Conservation (phyloP, 2,888 invertebrate species). For the Icerya purchasi region DNA sequence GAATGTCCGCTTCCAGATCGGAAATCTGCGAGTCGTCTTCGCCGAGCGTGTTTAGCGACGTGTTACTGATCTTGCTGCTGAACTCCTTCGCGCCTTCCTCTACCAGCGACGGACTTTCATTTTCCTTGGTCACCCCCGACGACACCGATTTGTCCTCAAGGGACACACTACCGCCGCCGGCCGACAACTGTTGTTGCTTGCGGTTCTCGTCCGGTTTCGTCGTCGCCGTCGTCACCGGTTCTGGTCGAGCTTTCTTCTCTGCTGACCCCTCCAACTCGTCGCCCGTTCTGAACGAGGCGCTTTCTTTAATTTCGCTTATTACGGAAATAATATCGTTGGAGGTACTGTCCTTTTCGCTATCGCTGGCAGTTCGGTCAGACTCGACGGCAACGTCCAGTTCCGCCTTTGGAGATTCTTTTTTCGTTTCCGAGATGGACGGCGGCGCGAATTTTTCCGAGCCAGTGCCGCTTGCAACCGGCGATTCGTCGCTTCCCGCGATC, state of each 20-base stretch:
- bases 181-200: no score
- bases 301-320: background rate
- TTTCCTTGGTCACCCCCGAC: background rate
- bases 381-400: constrained; percentile 6
- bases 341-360: constrained; percentile 8
- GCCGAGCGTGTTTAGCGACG: constrained; percentile 9
- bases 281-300: background rate
- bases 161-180: no score
- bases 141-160: background rate
- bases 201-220: background rate
- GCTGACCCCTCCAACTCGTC: background rate
- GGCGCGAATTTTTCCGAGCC: no score
- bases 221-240: background rate
- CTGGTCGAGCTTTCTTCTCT: background rate
- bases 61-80: constrained; percentile 11
- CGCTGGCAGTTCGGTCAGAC: constrained; percentile 1
- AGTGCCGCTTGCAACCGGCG: no score
- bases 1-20: constrained; percentile 4
- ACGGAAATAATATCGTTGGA: constrained; percentile 9
- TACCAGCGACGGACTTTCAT: background rate
- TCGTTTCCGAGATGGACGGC: no score
- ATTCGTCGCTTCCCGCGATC: no score
- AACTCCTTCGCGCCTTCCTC: constrained; percentile 7
- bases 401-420: constrained; percentile 5
- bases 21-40: constrained; percentile 10